Percentiles rank a stretch among this genome's conserved stretches.
phyloP scores from a whole-genome alignment of 2,888 invertebrate genomes.

The Aricia artaxerxes region DNA sequence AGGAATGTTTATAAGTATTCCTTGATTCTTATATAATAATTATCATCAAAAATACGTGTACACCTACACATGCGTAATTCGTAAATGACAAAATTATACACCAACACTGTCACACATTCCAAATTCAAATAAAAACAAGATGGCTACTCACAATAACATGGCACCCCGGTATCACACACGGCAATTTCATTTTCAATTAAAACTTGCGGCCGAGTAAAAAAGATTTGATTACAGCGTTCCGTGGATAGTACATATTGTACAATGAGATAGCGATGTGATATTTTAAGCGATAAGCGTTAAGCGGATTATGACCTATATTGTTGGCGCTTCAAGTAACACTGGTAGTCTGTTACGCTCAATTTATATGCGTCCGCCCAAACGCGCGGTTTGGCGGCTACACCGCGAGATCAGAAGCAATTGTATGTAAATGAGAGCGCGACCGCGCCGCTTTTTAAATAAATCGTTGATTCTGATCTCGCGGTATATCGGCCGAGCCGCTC shows the following conservation, averaged over 20 bases:
- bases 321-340: background rate
- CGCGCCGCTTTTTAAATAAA: too few species aligned
- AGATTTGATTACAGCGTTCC: slow-evolving; percentile 6
- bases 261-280: slow-evolving; percentile 54
- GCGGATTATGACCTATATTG: slow-evolving; percentile 6
- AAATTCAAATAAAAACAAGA: slow-evolving; percentile 31
- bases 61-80: too few species aligned
- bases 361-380: too few species aligned
- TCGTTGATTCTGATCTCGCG: too few species aligned
- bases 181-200: slow-evolving; percentile 53
- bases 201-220: slow-evolving; percentile 26
- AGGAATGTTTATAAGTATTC: too few species aligned
- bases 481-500: too few species aligned
- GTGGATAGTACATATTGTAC: slow-evolving; percentile 44
- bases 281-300: slow-evolving; percentile 40
- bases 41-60: too few species aligned
- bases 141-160: slow-evolving; percentile 57
- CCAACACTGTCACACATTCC: background rate
- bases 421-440: too few species aligned
- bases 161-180: slow-evolving; percentile 66
- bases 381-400: too few species aligned
- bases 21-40: too few species aligned
- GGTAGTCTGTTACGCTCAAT: too few species aligned
- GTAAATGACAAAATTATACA: background rate
- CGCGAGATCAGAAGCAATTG: too few species aligned